Evolutionary conservation across 2,888 invertebrate genomes (phyloP).

Genomic region (Tuta absoluta): DNA sequence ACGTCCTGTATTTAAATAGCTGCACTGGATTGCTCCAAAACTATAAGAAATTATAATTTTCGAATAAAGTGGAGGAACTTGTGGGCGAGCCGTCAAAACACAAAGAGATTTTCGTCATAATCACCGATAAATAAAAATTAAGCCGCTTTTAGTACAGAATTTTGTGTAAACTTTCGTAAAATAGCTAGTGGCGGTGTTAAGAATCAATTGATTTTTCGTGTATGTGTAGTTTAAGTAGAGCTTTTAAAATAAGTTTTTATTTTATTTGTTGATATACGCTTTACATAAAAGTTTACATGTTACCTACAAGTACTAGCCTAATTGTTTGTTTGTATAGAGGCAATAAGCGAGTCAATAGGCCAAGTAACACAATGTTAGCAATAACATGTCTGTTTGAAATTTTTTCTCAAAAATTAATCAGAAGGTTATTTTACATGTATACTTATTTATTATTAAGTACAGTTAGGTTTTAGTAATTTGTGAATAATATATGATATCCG

Average conservation of each 20-base stretch:
- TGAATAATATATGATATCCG: background rate
- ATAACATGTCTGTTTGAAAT: background rate
- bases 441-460: background rate
- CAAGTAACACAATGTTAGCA: too few relatives aligned
- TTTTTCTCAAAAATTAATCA: too few relatives aligned
- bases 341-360: too few relatives aligned
- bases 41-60: slow-evolving; percentile 12
- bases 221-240: too few relatives aligned
- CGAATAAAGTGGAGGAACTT: slow-evolving; percentile 41
- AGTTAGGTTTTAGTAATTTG: background rate
- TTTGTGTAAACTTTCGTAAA: slow-evolving; percentile 2
- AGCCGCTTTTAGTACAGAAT: background rate
- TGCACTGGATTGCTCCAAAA: slow-evolving; percentile 37
- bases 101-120: slow-evolving; percentile 51
- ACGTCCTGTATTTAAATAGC: slow-evolving; percentile 30
- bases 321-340: too few relatives aligned
- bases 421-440: too few relatives aligned
- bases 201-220: too few relatives aligned
- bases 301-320: too few relatives aligned
- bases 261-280: too few relatives aligned
- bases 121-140: slow-evolving; percentile 28
- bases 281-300: too few relatives aligned
- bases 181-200: background rate
- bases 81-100: slow-evolving; percentile 54
- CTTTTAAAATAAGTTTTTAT: too few relatives aligned